A percentile compares a stretch with the other conserved stretches of the same genome.
phyloP scores from a whole-genome alignment of 2,113 vertebrate genomes.

The Crocuta crocuta region DNA sequence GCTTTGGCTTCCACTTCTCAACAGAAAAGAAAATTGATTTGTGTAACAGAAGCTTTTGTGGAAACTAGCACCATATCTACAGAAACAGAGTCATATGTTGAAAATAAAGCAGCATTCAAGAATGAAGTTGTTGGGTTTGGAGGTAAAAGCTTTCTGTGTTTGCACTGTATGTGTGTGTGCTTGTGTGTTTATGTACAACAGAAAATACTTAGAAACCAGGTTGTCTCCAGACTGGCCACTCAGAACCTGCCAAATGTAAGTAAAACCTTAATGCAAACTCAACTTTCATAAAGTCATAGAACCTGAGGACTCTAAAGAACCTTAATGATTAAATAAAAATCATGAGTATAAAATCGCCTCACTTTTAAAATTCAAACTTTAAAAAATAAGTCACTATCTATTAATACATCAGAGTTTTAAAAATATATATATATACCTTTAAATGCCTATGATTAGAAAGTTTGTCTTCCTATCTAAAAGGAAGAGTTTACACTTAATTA shows the following conservation, averaged over 20 bases:
- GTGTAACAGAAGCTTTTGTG: slow-evolving; percentile 81
- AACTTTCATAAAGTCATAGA: neutral
- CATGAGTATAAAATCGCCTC: neutral
- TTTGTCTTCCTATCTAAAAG: slow-evolving; percentile 12
- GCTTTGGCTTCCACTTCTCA: slow-evolving; percentile 16
- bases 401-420: neutral
- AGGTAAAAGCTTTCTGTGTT: slow-evolving; percentile 81
- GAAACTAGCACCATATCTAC: slow-evolving; percentile 69
- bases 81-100: neutral
- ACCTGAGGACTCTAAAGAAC: neutral
- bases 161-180: neutral
- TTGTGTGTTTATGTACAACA: neutral
- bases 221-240: neutral
- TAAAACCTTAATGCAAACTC: neutral
- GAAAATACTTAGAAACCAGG: neutral
- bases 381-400: slow-evolving; percentile 1
- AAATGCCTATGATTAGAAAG: neutral
- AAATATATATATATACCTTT: neutral
- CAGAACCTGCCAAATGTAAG: neutral
- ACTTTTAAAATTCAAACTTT: slow-evolving; percentile 42
- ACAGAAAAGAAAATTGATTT: slow-evolving; percentile 78
- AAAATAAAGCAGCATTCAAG: slow-evolving; percentile 69
- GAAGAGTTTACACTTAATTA: neutral
- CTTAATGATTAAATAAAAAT: neutral
- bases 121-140: slow-evolving; percentile 85